Evolutionary conservation across 2,888 invertebrate species (phyloP).

Genomic region (Drosophila koepferae): DNA sequence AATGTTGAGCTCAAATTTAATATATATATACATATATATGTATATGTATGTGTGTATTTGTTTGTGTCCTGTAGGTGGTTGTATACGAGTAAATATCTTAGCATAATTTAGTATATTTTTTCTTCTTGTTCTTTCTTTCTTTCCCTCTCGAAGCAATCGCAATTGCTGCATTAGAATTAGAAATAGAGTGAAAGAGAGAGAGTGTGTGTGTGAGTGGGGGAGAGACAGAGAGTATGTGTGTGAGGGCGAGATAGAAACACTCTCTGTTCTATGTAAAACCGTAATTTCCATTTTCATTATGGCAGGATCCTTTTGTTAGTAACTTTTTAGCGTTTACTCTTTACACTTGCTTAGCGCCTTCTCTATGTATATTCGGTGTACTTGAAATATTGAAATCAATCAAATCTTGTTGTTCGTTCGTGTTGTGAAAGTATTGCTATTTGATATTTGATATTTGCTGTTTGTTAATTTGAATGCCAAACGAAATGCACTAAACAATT

Average conservation of each 20-base stretch:
- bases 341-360: conserved; percentile 48
- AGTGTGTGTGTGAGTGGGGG: neutral
- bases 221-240: conserved; percentile 16
- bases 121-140: conserved; percentile 2
- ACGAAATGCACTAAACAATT: conserved; percentile 51
- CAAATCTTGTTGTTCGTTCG: neutral
- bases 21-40: neutral
- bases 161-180: conserved; percentile 26
- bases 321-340: conserved; percentile 74
- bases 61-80: conserved; percentile 44
- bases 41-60: conserved; percentile 2
- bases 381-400: conserved; percentile 24
- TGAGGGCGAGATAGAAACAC: conserved; percentile 20
- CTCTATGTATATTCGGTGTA: conserved; percentile 28
- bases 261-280: conserved; percentile 67
- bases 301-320: conserved; percentile 82
- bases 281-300: conserved; percentile 72
- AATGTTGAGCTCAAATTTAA: conserved; percentile 32
- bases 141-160: conserved; percentile 20
- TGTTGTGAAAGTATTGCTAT: neutral
- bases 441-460: conserved; percentile 24
- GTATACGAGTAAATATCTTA: conserved; percentile 42
- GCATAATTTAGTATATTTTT: conserved; percentile 33
- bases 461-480: conserved; percentile 45
- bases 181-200: conserved; percentile 27